Evolutionary conservation across 2,888 invertebrate species (phyloP), one percentile per base, ranked within the genome.

Genomic region (Perithous albicinctus): DNA sequence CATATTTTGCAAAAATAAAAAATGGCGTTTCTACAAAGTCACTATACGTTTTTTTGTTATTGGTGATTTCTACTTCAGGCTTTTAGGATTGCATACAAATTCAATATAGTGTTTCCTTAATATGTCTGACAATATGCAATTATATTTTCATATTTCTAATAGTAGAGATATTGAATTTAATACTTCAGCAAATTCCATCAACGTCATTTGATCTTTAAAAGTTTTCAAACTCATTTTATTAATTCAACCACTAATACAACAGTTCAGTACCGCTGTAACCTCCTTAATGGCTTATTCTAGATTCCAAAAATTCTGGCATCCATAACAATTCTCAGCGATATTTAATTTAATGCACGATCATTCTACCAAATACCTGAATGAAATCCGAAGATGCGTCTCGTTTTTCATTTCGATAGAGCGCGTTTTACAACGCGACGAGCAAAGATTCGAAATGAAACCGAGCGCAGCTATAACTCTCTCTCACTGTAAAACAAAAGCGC

Each of bases 381-480:
- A 69, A 41, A 80, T 76, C 20, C 69, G 83, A 66, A 77, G 84
- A 74, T 78, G 85, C 80, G 93, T 92, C 93, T 93, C 91, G 94
- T 56, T 15, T 38, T 56, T n/a, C 41, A 15, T 41, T 70, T 94
- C 94, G 94, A 93, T 93, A 93, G 93, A 93, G 92, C 93, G 93
- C 93, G 69, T 54, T 35, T n/a, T 35, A 43, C 54, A 32, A 63
- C 32, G 46, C 54, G 38, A 51, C 29, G 12, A 38, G 26, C 56
- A 54, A 18, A 41, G 70, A 38, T 70, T 41, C 15, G 15, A 43
- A 56, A 70, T 56, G 43, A 41, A 56, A 70, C 41, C 41, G 41
- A 59, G 70, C 43, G 59, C 32, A 72, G 32, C 59, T 72, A 46
- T 56, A 43, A 56, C 26, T 59, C 41, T 59, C 26, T 7, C 56